These are phyloP conservation scores for Cynocephalus volans DNA, from an alignment of 2,113 vertebrate species.

Conservation along the genomic window DNA sequence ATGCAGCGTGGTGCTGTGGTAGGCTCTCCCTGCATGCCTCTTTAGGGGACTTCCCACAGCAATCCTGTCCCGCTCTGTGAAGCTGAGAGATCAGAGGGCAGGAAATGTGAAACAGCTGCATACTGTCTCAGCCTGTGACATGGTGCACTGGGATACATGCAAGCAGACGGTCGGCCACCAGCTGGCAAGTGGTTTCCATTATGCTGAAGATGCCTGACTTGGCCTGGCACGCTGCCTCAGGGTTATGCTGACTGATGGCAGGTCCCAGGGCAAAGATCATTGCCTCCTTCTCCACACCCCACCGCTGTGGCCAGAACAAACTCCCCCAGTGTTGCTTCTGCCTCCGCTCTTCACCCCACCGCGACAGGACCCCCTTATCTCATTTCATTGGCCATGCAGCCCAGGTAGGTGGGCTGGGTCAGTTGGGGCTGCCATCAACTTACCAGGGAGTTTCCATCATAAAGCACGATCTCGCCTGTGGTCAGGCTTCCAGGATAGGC, in stretches of 20 bases:
- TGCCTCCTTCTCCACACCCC: background rate
- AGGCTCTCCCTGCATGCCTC: fast-evolving
- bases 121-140: background rate
- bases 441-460: conserved; percentile 97
- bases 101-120: background rate
- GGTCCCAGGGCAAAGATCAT: background rate
- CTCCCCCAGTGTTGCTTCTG: background rate
- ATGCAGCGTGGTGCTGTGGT: fast-evolving
- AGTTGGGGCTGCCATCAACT: conserved; percentile 70
- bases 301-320: background rate
- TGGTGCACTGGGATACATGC: fast-evolving
- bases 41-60: background rate
- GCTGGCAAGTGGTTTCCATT: background rate
- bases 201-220: background rate
- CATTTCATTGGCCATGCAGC: conserved; percentile 51
- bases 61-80: background rate
- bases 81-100: background rate
- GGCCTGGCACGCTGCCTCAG: background rate
- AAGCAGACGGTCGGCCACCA: background rate
- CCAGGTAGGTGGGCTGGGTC: background rate
- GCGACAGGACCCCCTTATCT: conserved; percentile 59
- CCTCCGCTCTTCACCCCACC: background rate
- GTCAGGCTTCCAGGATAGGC: conserved; percentile 95
- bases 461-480: conserved; percentile 96
- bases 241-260: fast-evolving